Evolutionary conservation across 1,140 invertebrate genomes (phyloP), one percentile per base, ranked within the genome.

Genomic region (Drosophila sproati): DNA sequence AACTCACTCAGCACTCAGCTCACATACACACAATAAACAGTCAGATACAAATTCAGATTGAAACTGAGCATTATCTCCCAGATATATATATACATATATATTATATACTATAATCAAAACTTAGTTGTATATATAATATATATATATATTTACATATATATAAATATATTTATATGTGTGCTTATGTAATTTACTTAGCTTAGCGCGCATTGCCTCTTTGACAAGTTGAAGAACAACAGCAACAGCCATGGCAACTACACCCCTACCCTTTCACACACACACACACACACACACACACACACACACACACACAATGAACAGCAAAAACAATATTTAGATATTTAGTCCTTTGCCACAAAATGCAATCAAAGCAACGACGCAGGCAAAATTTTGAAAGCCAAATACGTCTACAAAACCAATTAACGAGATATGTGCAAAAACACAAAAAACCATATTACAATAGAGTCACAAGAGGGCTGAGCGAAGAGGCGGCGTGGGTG

Each of bases 321-420:
- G 10, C 39, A 41, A 47, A n/a, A 47, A 59, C 56, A 59, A 45
- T 45, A n/a, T 60, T 60, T 35, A 57, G 71, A 78, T 80, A 70
- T 83, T 50, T 73, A 83, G 78, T 87, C 83, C 83, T 88, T 76
- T 79, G 77, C 83, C 82, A 77, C 79, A 88, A 79, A 88, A 88
- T 87, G 82, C 82, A 86, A 86, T 86, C 82, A 86, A 78, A 72
- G 83, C 82, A 76, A 78, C 66, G 55, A 56, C 12, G 50, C 56
- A 67, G 75, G 82, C 75, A 71, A 86, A 85, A 77, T 66, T 68
- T 69, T 68, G 57, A 61, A 70, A 70, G 72, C 72, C 52, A 45
- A 39, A 55, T 31, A 72, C 54, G 35, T 10, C 20, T 35, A 66
- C 69, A 86, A 88, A 86, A 86, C 83, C 82, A 88, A 88, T 86